A percentile compares a stretch with the other conserved stretches of the same genome.
phyloP scores from a whole-genome alignment of 2,888 invertebrate species.

The Idaea biselata region DNA sequence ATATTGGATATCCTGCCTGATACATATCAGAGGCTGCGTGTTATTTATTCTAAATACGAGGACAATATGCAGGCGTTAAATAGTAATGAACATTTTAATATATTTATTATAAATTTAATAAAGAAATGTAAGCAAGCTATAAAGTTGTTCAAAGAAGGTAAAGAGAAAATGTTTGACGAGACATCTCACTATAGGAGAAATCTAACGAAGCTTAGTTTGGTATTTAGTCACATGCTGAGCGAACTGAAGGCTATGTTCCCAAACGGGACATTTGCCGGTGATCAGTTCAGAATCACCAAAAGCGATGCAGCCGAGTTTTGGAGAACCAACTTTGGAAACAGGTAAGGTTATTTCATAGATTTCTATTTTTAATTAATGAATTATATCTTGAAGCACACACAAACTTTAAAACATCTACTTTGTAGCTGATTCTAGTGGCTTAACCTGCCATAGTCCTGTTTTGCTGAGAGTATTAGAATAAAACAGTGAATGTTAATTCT shows the following conservation, averaged over 20 bases:
- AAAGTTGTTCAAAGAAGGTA: constrained; percentile 98
- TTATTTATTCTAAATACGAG: constrained; percentile 98
- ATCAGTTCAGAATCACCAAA: constrained; percentile 99
- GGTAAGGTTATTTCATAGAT: constrained; percentile 79
- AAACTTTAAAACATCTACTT: no score
- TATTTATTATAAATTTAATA: constrained; percentile 98
- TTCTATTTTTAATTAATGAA: no score
- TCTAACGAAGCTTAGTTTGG: constrained; percentile 97
- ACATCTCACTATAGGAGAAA: constrained; percentile 94
- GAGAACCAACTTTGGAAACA: constrained; percentile 97
- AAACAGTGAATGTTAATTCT: no score
- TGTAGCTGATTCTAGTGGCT: no score
- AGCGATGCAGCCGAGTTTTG: constrained; percentile 99
- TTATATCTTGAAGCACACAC: no score
- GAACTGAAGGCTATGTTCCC: constrained; percentile 99
- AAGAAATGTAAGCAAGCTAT: constrained; percentile 99
- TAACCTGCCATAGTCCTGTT: no score
- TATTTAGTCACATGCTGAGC: constrained; percentile 99
- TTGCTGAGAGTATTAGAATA: no score
- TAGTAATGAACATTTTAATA: constrained; percentile 97
- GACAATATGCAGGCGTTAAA: constrained; percentile 96
- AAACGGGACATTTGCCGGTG: constrained; percentile 96
- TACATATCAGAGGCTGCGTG: constrained; percentile 97
- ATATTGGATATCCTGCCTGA: constrained; percentile 99
- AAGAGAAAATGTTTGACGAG: constrained; percentile 99